A percentile compares a stretch with the other conserved stretches of the same genome.
Evolutionary conservation across 92 coral and sea anemone species (phyloP).

Genomic region (Montipora capitata): DNA sequence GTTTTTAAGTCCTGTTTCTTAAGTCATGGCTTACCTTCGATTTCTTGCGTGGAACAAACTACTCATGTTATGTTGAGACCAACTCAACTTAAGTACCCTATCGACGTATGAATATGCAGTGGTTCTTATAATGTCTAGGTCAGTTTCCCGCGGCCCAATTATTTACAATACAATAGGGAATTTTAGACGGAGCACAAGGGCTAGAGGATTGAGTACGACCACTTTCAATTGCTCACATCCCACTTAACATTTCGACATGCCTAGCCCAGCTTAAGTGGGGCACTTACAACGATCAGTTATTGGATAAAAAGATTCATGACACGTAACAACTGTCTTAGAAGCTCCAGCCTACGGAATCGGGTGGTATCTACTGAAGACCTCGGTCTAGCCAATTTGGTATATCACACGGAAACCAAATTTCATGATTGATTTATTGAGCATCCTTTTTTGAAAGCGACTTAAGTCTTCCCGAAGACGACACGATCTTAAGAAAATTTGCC

Average conservation of each 20-base stretch:
- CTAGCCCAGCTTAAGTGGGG: neutral
- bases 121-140: neutral
- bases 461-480: no score
- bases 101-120: neutral
- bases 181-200: neutral
- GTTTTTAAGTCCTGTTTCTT: no score
- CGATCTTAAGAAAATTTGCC: no score
- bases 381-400: no score
- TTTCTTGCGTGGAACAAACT: neutral
- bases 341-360: no score
- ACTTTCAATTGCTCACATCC: neutral
- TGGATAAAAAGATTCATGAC: no score
- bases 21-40: neutral
- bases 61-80: neutral
- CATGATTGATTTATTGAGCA: no score
- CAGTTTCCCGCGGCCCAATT: neutral
- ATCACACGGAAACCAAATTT: no score
- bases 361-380: no score
- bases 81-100: neutral
- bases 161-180: neutral
- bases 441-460: no score
- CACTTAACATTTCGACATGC: neutral
- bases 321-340: no score
- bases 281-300: no score
- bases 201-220: neutral